Evolutionary conservation across 2,797 vertebrate genomes (phyloP), one percentile per base, ranked within the genome.

Genomic region (Chrosomus eos): DNA sequence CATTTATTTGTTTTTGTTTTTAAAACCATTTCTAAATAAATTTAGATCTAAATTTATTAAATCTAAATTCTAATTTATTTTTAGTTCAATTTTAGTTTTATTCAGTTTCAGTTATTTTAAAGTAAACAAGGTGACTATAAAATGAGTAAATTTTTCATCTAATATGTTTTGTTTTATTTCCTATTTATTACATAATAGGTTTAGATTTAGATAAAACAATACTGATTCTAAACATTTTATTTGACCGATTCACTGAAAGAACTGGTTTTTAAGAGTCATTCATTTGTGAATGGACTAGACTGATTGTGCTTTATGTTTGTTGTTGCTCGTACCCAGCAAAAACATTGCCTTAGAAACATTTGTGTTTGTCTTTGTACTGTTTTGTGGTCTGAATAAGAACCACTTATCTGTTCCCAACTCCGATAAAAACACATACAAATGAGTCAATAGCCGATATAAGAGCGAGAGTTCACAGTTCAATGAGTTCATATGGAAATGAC

Each of bases 251-350:
- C 23, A n/a, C 36, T 40, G 23, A 14, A 3, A 23, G 1, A 67
- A 67, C 31, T 21, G 31, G 18, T 18, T 67, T 7, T 67, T 36
- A 67, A 21, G 13, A 71, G 40, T 45, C 43, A 14, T 13, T 40
- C 21, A 3, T 18, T 18, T 28, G 7, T 28, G 40, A 71, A 71
- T 45, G 13, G n/a, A 28, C 23, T 2, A 9, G 38, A 71, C 70
- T 72, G 38, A 71, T 71, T 72, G 70, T 72, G 40, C 70, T 28
- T 40, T 45, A 71, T 18, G 68, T 26, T 45, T 18, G 67, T 13
- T n/a, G 67, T 70, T 70, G 38, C 40, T 72, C 38, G 8, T 71
- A 8, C 38, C 66, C 66, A 38, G 38, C 23, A 26, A 21, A 72
- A 51, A 0, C 16, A 48, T 48, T 45, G 7, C 2, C 18, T 19